Evolutionary conservation across 2,888 invertebrate species (phyloP), one percentile per base, ranked within the genome.

Genomic region (Polydrusus pterygomalis): DNA sequence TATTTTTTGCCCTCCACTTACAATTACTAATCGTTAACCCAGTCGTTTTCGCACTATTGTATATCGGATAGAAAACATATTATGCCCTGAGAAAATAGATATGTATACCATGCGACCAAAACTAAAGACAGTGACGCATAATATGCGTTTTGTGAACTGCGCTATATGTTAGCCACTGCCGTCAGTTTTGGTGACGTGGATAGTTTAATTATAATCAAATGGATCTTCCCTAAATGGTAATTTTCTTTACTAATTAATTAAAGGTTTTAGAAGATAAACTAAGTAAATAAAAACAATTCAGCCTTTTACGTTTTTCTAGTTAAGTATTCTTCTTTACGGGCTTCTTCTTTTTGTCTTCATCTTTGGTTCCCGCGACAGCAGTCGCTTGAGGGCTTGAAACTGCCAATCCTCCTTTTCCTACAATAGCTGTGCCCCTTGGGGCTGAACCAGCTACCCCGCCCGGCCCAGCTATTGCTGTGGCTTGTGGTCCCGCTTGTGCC

Each of bases 311-410:
- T 51, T 18, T 51, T 18, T 51, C 1, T 18, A 17, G 17, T 17
- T 51, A 51, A 51, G 20, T 18, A 20, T 17, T 17, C 72, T 79
- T 77, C 10, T 45, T 47, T 47, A 78, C 17, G 20, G 60, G 34
- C 13, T 30, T 73, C 49, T 76, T 75, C 54, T 70, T 71, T 54
- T 78, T 78, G 8, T 77, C 76, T 65, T 82, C 83, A 8, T 81
- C 80, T 43, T 79, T 82, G 2, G 85, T 82, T 43, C 89, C 89
- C 20, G 89, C 89, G 15, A 90, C 87, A 0, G 90, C 89, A 17
- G 89, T 89, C 17, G 89, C 90, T 62, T 87, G 85, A 20, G 90
- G 90, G 76, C 88, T 89, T 0, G 90, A 87, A 15, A 89, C 84
- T 0, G 89, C 88, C 63, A 89, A 79, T 15, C 90, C 90, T 72